Conservation (phyloP, 2,888 invertebrate species). For the Bombylius discolor region DNA sequence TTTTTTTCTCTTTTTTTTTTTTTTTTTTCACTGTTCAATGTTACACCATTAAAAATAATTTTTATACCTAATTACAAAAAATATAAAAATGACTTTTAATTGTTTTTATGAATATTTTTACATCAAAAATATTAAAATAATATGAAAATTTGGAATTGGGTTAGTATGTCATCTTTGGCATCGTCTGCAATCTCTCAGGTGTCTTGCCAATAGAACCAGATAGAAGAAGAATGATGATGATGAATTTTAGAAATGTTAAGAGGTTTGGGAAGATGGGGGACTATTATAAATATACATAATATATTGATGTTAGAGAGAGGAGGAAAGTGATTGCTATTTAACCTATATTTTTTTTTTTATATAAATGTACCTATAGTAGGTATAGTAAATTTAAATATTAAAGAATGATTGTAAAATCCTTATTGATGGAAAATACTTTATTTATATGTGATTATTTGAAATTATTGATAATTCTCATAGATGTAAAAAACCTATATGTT, state of each 20-base stretch:
- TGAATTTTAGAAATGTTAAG: neutral
- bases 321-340: constrained; percentile 7
- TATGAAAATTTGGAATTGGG: neutral
- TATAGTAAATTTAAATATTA: no score
- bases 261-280: constrained; percentile 2
- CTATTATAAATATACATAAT: neutral
- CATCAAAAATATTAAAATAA: neutral
- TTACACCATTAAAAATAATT: no score
- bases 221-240: neutral
- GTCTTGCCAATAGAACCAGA: neutral
- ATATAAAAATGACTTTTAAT: no score
- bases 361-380: neutral
- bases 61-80: no score
- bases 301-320: neutral
- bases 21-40: neutral
- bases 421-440: no score
- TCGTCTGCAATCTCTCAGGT: constrained; percentile 4
- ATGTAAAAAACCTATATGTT: no score
- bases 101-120: no score
- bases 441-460: no score
- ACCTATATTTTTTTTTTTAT: constrained; percentile 2
- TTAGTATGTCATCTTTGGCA: constrained; percentile 4
- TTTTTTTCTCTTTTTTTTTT: neutral
- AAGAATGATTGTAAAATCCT: no score
- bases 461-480: no score